phyloP scores from a whole-genome alignment of 2,797 vertebrate species.

The Meda fulgida region DNA sequence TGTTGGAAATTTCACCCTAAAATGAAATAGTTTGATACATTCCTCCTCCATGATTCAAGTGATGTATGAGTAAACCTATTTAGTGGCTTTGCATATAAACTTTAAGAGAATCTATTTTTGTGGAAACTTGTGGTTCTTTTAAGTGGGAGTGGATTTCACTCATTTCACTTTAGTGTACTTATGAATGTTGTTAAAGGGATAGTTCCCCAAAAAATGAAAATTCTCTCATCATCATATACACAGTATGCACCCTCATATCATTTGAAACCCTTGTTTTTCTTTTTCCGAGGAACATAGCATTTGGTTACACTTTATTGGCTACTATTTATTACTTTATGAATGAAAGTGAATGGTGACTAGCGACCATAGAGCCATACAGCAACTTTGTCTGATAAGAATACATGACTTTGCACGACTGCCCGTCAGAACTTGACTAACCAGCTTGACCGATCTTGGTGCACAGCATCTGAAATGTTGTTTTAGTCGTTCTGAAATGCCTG shows the following conservation, averaged over 20 bases:
- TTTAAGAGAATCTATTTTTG: neutral
- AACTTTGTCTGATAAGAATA: no score
- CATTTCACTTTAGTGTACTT: neutral
- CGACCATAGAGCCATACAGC: neutral
- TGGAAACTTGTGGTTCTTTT: neutral
- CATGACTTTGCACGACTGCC: neutral
- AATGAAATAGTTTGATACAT: constrained; percentile 23
- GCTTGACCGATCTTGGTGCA: neutral
- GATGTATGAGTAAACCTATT: constrained; percentile 6
- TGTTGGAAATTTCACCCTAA: constrained; percentile 25
- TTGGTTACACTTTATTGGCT: neutral
- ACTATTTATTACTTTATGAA: no score
- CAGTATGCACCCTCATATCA: neutral
- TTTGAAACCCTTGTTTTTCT: neutral
- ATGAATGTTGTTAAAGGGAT: neutral
- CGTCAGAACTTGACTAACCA: neutral
- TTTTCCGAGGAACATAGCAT: neutral
- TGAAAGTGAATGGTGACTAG: neutral
- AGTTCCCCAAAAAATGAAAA: neutral
- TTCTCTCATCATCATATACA: neutral
- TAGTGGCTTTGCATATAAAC: constrained; percentile 6
- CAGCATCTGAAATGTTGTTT: neutral
- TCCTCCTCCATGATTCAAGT: constrained; percentile 7
- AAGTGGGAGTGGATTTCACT: neutral
- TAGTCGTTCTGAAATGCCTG: neutral